Percentiles rank a stretch among this genome's conserved stretches.
Evolutionary conservation across 1,140 invertebrate species (phyloP).

Genomic region (Tetramorium simillimum): DNA sequence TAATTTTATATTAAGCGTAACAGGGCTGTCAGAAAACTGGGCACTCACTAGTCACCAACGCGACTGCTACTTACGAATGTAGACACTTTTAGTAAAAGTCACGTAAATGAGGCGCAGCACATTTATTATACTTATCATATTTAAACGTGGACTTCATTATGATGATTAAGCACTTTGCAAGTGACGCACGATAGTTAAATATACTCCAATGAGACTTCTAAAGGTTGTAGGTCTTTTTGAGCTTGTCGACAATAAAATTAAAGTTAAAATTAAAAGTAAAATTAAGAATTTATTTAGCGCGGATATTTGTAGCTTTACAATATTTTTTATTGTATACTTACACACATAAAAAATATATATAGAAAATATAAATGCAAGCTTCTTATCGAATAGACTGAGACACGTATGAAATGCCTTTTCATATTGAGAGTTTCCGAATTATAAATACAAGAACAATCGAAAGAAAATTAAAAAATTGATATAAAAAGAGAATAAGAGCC

Average conservation of each 20-base stretch:
- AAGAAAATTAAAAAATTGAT: neutral
- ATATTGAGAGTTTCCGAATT: neutral
- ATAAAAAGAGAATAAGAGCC: neutral
- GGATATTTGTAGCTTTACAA: neutral
- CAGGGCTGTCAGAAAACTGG: neutral
- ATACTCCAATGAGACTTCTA: neutral
- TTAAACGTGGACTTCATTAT: neutral
- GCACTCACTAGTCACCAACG: neutral
- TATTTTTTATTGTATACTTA: slow-evolving; percentile 2
- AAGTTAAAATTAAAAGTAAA: too few relatives aligned
- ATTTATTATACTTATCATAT: neutral
- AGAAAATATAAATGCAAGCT: neutral
- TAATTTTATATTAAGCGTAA: neutral
- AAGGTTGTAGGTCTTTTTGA: neutral
- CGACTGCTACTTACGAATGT: neutral
- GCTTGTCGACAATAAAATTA: neutral
- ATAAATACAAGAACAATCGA: neutral
- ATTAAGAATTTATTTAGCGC: neutral
- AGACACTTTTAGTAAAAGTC: neutral
- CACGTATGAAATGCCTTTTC: neutral
- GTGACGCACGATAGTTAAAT: neutral
- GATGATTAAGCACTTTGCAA: slow-evolving; percentile 1
- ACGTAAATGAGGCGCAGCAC: neutral
- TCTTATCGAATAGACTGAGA: neutral
- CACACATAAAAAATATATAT: neutral